Evolutionary conservation across 2,113 vertebrate genomes (phyloP), one percentile per base, ranked within the genome.

Genomic region (Anseranas semipalmata): DNA sequence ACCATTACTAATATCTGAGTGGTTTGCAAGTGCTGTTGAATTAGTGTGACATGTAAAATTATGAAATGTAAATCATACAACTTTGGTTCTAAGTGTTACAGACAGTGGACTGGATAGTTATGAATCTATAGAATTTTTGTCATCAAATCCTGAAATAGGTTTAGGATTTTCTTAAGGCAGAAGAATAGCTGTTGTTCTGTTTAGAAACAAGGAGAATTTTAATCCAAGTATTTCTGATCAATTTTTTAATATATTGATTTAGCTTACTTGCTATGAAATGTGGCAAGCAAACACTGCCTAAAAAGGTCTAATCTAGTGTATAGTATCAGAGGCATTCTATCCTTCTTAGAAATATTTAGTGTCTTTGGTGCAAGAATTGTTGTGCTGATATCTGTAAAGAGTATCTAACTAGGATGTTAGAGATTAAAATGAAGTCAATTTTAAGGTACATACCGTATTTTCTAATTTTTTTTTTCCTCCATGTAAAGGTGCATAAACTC

Each of bases 401-500:
- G 12, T 41, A 41, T 65, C 19, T 65, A 27, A 41, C 39, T 7
- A 30, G 62, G 16, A 41, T 65, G 28, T 55, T 45, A 77, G 37
- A 24, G 21, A 25, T 78, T 8, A 86, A 45, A 33, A 30, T 79
- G 45, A 75, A 83, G 32, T 65, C 6, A 46, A 15, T 75, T 53
- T 79, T 60, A 59, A 41, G 12, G 5, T 59, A 53, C 39, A 24
- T 67, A 30, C 20, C 32, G 5, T 19, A 41, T 68, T 63, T 77
- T 92, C 43, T 96, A 52, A 93, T 89, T 58, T 74, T 56, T 55
- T 45, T 87, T 83, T 95, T 89, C 39, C 63, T 97, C 35, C 93
- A 99, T 98, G 77, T 99, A 62, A 74, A 90, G 62, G 93, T 98
- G 58, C 97, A 98, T 52, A 98, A 98, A 96, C 96, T 99, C 83